Evolutionary conservation across 2,113 vertebrate species (phyloP).

Genomic region (Crotophaga sulcirostris): DNA sequence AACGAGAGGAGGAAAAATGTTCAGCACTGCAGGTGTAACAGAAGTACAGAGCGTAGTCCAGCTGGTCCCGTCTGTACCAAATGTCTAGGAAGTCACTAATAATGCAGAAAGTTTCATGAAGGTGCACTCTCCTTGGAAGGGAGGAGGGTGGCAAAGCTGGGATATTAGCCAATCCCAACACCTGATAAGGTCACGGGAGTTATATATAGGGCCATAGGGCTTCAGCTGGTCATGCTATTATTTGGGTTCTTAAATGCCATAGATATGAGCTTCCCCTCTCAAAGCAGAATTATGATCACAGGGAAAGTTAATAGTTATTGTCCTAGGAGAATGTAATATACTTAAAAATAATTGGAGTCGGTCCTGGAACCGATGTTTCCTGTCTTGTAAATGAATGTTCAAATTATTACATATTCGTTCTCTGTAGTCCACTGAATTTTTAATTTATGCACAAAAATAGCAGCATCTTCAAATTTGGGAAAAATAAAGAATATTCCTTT

Average conservation of each 20-base stretch:
- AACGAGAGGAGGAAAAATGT: background rate
- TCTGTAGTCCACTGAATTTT: background rate
- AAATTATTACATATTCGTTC: background rate
- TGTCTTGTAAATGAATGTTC: background rate
- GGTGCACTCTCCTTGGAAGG: background rate
- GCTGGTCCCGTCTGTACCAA: background rate
- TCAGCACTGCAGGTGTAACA: conserved; percentile 21
- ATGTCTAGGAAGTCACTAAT: background rate
- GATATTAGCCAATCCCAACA: background rate
- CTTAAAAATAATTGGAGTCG: background rate
- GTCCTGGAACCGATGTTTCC: background rate
- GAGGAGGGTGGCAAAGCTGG: background rate
- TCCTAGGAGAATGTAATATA: background rate
- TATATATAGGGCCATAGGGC: background rate
- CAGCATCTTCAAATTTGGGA: background rate
- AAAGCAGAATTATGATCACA: background rate
- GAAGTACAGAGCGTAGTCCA: background rate
- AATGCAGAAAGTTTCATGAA: background rate
- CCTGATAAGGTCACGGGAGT: background rate
- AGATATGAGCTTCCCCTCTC: background rate
- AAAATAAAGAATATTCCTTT: background rate
- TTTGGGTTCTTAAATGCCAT: background rate
- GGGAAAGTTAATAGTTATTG: background rate
- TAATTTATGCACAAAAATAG: background rate
- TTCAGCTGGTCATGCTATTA: background rate